Percentiles rank a stretch among this genome's conserved stretches.
These are phyloP conservation scores for Sacculina carcini DNA, from an alignment of 2,888 invertebrate species.

Conservation along the genomic window DNA sequence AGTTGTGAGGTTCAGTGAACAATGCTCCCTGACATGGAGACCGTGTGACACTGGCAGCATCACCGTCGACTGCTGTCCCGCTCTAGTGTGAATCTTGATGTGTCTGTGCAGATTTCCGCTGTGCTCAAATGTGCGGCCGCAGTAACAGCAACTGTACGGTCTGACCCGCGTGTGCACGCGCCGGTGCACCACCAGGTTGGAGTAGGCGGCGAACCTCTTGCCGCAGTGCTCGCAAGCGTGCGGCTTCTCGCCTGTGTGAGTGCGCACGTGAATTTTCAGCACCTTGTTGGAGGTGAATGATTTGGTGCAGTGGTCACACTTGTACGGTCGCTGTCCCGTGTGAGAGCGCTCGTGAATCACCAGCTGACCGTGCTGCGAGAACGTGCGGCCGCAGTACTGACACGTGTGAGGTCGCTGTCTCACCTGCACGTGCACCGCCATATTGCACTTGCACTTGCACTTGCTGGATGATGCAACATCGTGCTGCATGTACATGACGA, in stretches of 20 bases:
- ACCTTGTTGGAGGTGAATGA: conserved; percentile 13
- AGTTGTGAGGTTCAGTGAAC: no score
- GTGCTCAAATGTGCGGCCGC: conserved; percentile 13
- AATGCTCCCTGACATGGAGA: no score
- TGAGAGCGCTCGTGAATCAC: conserved; percentile 13
- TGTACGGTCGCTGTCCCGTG: conserved; percentile 13
- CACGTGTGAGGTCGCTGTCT: conserved; percentile 13
- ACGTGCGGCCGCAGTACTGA: conserved; percentile 12
- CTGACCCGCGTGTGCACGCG: conserved; percentile 12
- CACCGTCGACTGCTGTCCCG: no score
- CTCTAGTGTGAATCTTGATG: conserved; percentile 11
- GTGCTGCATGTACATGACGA: no score
- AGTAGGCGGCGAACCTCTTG: conserved; percentile 14
- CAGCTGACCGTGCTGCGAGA: conserved; percentile 13
- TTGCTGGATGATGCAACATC: no score
- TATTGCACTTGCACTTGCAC: no score
- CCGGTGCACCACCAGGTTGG: conserved; percentile 13
- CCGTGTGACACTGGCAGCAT: no score
- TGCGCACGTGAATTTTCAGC: conserved; percentile 13
- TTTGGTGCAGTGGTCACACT: conserved; percentile 11
- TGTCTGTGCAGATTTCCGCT: conserved; percentile 13
- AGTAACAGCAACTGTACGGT: conserved; percentile 12
- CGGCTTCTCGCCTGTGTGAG: conserved; percentile 14
- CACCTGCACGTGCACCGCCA: conserved; percentile 13
- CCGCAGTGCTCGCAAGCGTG: conserved; percentile 12